A percentile compares a stretch with the other conserved stretches of the same genome.
phyloP scores from a whole-genome alignment of 1,140 invertebrate genomes.

The Zaprionus ornatus region DNA sequence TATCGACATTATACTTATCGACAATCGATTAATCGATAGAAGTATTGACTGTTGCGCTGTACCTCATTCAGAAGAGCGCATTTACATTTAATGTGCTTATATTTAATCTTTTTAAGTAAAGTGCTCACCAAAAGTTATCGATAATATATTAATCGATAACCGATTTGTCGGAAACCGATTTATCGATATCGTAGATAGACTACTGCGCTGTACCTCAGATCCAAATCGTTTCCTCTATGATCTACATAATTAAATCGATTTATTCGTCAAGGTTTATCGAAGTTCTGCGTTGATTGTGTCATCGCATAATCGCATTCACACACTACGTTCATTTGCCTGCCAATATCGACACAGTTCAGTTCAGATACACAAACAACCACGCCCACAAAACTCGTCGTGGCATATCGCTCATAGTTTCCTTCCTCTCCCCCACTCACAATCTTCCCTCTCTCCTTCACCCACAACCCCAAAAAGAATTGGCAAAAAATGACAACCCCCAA shows the following conservation, averaged over 20 bases:
- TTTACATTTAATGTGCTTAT: no score
- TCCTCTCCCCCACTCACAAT: neutral
- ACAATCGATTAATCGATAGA: no score
- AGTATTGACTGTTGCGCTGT: no score
- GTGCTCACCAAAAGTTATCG: no score
- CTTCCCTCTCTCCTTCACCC: neutral
- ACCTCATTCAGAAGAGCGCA: no score
- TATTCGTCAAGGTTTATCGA: neutral
- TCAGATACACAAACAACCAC: slow-evolving; percentile 2
- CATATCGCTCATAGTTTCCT: neutral
- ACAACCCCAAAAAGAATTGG: slow-evolving; percentile 13
- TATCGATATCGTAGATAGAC: neutral
- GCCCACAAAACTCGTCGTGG: slow-evolving; percentile 13
- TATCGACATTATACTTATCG: no score
- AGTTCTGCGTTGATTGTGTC: neutral
- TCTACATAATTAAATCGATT: neutral
- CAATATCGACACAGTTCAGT: slow-evolving; percentile 12
- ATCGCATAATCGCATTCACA: neutral
- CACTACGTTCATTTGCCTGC: slow-evolving; percentile 16
- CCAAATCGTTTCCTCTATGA: neutral
- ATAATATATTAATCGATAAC: neutral
- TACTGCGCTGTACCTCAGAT: neutral
- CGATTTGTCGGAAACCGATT: no score
- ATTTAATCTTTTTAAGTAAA: no score
- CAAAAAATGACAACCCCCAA: neutral